Base-by-base conservation (phyloP, 2,888 invertebrate genomes). In the Rhingia campestris region DNA sequence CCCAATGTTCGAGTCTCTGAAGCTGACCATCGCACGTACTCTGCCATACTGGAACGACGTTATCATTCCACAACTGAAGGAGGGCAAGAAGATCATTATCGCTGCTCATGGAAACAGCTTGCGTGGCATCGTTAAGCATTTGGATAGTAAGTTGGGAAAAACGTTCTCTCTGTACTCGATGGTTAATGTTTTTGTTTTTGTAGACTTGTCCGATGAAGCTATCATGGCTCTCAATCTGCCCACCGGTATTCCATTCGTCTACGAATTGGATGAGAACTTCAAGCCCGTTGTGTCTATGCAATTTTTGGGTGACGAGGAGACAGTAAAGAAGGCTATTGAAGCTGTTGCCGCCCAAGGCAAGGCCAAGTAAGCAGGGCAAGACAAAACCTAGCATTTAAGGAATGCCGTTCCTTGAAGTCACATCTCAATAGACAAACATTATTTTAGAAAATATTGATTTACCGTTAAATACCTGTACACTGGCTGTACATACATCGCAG, bases 91-190 rank as follows among this genome's bases (percentile, higher is more conserved):
- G 61, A 95, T 97, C 82, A 94, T 97, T 61, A 96, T 97, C 88
- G 97, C 96, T 33, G 97, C 97, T 43, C 97, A 97, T 89, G 97
- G 97, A 72, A 97, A 97, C 92, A 97, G 96, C 90, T 93, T 97
- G 72, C 93, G 97, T 88, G 97, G 97, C 87, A 96, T 97, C 88
- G 96, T 97, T 2, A 97, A 97, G 91, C 96, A 97, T 93, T 94
- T 97, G 90, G 97, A 97, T 90, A 93, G 96, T 96, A 92, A 92
- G 93, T 91, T 53, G 7, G 12, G 22, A 7, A 35, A 32, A 41
- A 0, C 54, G 9, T 37, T 14, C 22, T 9, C 56, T 22, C 12
- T 41, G 37, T 6, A 32, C 30, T n/a, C 30, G 7, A 4, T 43
- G 43, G 32, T 45, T 32, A 9, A n/a, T 47, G 0, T 3, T 7